A percentile compares a stretch with the other conserved stretches of the same genome.
These are phyloP conservation scores for Mercenaria mercenaria DNA, from an alignment of 1,140 invertebrate genomes.

Conservation along the genomic window DNA sequence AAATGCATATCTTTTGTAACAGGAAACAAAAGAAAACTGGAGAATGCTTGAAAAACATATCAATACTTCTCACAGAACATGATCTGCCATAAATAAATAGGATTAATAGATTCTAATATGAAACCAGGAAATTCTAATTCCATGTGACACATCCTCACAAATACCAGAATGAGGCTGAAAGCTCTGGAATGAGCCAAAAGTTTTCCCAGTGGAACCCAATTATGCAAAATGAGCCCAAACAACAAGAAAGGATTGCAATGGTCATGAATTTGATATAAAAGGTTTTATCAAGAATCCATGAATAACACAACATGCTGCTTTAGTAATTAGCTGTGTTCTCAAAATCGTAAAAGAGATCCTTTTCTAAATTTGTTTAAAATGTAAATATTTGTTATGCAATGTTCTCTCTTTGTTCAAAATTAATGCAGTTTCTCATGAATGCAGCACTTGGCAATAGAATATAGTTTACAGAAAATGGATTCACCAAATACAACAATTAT, in stretches of 20 bases:
- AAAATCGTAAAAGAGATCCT: background rate
- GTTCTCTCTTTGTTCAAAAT: constrained; percentile 16
- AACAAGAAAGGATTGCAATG: constrained; percentile 6
- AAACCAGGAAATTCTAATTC: constrained; percentile 2
- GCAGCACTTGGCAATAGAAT: background rate
- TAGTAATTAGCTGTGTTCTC: background rate
- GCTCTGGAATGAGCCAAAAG: constrained; percentile 23
- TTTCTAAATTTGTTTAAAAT: constrained; percentile 47
- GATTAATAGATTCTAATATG: constrained; percentile 10
- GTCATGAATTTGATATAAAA: constrained; percentile 10
- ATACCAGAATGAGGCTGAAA: background rate
- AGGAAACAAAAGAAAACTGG: background rate
- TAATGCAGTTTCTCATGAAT: background rate
- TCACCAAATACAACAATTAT: constrained; percentile 4
- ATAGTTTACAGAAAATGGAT: constrained; percentile 29
- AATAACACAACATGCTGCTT: constrained; percentile 26
- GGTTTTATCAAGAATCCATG: constrained; percentile 25
- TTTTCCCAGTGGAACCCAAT: constrained; percentile 25
- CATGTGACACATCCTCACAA: background rate
- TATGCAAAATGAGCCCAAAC: constrained; percentile 10
- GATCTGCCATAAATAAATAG: background rate
- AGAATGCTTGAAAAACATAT: background rate
- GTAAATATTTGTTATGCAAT: constrained; percentile 34
- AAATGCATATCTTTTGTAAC: too few species aligned
- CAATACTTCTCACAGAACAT: background rate